Percentiles rank a stretch among this genome's conserved stretches.
Evolutionary conservation across 2,888 invertebrate genomes (phyloP).

Genomic region (Rotaria macrura): DNA sequence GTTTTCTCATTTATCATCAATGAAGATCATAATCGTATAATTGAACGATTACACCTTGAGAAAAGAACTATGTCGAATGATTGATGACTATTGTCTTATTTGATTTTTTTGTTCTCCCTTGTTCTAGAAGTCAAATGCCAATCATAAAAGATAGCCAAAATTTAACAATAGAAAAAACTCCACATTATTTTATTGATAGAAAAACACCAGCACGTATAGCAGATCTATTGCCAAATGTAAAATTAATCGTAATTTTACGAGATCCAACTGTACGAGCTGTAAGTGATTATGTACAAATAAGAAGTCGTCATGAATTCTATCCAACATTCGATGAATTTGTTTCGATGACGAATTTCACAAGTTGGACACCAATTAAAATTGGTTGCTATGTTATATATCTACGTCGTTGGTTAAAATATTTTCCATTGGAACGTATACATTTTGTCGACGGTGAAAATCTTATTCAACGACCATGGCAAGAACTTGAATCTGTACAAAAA

Average conservation of each 20-base stretch:
- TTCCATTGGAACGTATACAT: conserved; percentile 74
- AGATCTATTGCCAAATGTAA: conserved; percentile 78
- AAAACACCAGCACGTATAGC: conserved; percentile 81
- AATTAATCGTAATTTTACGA: conserved; percentile 68
- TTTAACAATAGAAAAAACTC: conserved; percentile 85
- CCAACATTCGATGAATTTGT: conserved; percentile 21
- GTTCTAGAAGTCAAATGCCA: conserved; percentile 63
- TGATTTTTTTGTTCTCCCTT: not conserved
- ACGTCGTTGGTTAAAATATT: conserved; percentile 76
- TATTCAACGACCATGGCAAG: conserved; percentile 71
- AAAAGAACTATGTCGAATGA: not conserved
- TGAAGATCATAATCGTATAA: not conserved
- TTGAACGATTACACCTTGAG: conserved; percentile 3
- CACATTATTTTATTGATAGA: conserved; percentile 84
- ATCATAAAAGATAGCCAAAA: conserved; percentile 70
- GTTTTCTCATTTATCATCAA: not conserved
- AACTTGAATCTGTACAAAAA: conserved; percentile 71
- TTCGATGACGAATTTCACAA: conserved; percentile 35
- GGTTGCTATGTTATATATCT: conserved; percentile 81
- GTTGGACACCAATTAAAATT: conserved; percentile 51
- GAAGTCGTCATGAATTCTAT: conserved; percentile 37
- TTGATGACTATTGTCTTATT: not conserved
- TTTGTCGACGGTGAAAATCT: conserved; percentile 84
- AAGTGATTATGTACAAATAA: conserved; percentile 75
- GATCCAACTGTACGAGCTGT: conserved; percentile 86